These are phyloP conservation scores for Darevskia mixta DNA, from an alignment of 2,797 vertebrate species.

Conservation along the genomic window DNA sequence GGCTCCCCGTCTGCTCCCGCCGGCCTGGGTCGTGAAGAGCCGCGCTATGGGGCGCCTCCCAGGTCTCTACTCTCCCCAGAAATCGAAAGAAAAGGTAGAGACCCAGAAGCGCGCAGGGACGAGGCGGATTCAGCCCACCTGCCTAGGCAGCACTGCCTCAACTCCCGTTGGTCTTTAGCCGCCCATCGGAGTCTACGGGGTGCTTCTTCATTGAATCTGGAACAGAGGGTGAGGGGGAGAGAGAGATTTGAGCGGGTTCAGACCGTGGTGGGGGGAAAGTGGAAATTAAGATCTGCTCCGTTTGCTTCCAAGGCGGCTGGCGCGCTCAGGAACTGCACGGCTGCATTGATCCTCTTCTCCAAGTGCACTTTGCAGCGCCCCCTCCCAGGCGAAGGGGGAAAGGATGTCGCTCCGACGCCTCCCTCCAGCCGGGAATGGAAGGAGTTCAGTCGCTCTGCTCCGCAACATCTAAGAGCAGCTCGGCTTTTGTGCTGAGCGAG, in stretches of 20 bases:
- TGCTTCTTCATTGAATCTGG: background rate
- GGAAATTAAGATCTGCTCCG: too few relatives aligned
- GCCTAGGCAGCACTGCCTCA: background rate
- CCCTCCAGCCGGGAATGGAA: background rate
- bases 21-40: background rate
- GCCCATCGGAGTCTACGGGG: background rate
- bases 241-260: background rate
- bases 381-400: background rate
- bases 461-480: background rate
- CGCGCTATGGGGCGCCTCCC: background rate
- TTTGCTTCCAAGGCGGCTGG: background rate
- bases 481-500: background rate
- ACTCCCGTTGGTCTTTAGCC: background rate
- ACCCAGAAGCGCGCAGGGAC: background rate
- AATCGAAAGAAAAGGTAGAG: background rate
- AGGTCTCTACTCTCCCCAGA: background rate
- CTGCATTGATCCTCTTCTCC: background rate
- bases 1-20: background rate
- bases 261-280: background rate
- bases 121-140: background rate
- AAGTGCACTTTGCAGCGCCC: background rate
- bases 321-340: background rate
- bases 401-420: background rate
- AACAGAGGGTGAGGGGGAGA: too few relatives aligned
- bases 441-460: background rate